Percentiles rank a stretch among this genome's conserved stretches.
These are phyloP conservation scores for Corythaeola cristata DNA, from an alignment of 2,113 vertebrate species.

Conservation along the genomic window DNA sequence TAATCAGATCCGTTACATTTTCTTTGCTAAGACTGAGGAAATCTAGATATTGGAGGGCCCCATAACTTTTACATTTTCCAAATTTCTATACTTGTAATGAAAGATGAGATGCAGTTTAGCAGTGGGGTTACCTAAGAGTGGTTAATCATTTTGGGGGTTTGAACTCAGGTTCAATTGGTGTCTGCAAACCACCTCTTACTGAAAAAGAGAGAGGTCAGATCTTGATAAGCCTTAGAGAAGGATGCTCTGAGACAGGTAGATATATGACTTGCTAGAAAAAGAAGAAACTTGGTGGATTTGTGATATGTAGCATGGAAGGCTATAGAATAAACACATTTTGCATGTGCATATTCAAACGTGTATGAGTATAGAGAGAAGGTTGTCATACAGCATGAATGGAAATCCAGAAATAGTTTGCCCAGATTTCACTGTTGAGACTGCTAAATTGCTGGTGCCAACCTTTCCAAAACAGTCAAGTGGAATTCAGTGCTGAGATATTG, in stretches of 20 bases:
- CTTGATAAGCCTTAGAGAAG: background rate
- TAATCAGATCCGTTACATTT: background rate
- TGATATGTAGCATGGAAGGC: background rate
- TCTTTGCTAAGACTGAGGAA: background rate
- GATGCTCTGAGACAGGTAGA: background rate
- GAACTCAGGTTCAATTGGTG: background rate
- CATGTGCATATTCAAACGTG: background rate
- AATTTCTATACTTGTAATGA: background rate
- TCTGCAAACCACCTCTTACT: background rate
- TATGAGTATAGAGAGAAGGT: background rate
- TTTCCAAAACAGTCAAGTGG: background rate
- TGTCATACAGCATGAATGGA: background rate
- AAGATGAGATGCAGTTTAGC: background rate
- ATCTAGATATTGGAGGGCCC: rapidly evolving
- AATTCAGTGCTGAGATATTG: background rate
- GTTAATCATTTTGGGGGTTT: background rate
- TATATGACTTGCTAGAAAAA: background rate
- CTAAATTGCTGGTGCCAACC: background rate
- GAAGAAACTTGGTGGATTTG: background rate
- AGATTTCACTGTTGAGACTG: background rate
- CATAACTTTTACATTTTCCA: background rate
- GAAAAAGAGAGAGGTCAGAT: background rate
- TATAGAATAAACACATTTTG: background rate
- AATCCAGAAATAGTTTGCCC: background rate
- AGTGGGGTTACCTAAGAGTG: background rate